Conservation (phyloP, 2,888 invertebrate genomes). For the Globia sparganii region DNA sequence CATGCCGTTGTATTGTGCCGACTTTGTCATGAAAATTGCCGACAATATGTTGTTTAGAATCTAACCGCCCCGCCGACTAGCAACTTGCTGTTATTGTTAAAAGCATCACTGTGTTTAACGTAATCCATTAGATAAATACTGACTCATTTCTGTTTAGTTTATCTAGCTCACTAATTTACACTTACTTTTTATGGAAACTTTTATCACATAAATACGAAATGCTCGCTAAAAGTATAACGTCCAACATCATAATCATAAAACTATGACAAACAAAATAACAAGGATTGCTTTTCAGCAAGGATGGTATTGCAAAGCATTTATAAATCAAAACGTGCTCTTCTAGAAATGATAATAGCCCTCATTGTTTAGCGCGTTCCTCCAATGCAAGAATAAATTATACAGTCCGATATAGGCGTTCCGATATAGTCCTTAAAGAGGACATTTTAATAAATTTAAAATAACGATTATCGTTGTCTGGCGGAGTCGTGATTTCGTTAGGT, state of each 20-base stretch:
- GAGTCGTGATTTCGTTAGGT: slow-evolving; percentile 90
- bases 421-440: slow-evolving; percentile 90
- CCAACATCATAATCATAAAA: slow-evolving; percentile 14
- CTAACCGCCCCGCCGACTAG: slow-evolving; percentile 73
- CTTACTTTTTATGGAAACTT: slow-evolving; percentile 32
- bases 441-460: slow-evolving; percentile 91
- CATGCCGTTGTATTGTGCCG: slow-evolving; percentile 76
- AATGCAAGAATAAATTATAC: slow-evolving; percentile 89
- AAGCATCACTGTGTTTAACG: slow-evolving; percentile 57
- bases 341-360: slow-evolving; percentile 85
- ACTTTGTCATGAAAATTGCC: slow-evolving; percentile 81
- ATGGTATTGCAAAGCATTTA: slow-evolving; percentile 68
- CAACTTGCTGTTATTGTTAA: slow-evolving; percentile 67
- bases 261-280: slow-evolving; percentile 32
- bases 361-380: slow-evolving; percentile 85
- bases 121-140: slow-evolving; percentile 50
- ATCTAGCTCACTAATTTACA: slow-evolving; percentile 15
- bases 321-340: slow-evolving; percentile 79
- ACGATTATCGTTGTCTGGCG: slow-evolving; percentile 89
- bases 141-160: slow-evolving; percentile 29
- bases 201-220: slow-evolving; percentile 1
- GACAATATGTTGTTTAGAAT: slow-evolving; percentile 77
- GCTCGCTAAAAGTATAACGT: slow-evolving; percentile 5
- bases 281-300: slow-evolving; percentile 41
- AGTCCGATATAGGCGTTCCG: slow-evolving; percentile 89